Evolutionary conservation across 1,140 invertebrate species (phyloP), one percentile per base, ranked within the genome.

Genomic region (Halyomorpha halys): DNA sequence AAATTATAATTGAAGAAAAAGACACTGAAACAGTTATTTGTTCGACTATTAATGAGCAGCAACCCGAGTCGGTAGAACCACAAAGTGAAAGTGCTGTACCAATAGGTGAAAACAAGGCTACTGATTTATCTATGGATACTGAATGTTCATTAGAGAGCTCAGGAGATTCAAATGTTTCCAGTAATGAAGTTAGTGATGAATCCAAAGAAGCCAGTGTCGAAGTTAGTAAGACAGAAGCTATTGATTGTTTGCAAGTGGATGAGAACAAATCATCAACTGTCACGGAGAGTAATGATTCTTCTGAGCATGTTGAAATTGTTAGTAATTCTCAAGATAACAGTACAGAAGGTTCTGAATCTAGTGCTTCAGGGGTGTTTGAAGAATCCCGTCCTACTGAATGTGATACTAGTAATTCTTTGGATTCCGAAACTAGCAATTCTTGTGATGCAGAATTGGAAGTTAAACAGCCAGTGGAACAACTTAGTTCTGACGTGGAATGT

Each of bases 1-100:
- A 45, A 21, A 62, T 27, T 19, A 34, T 49, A 15, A 23, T 51
- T 34, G 44, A 21, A 30, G 51, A 53, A 11, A 64, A 56, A 45
- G 51, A 64, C 15, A 30, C 51, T 9, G 63, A 64, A 64, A 64
- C n/a, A 18, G 63, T 64, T 18, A 59, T 64, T 64, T 59, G 63
- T 19, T 59, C 63, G 6, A 34, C 51, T 11, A 19, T 63, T 8
- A 44, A 53, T 44, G 54, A 25, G 4, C 23, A 45, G 18, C 13
- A 2, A n/a, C 45, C 39, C 8, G 59, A 34, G 16, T 18, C 14
- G 3, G n/a, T 8, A n/a, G 61, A 62, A 45, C 13, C 61, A 16
- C 18, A 44, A 16, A 25, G n/a, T 16, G 34, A 18, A 23, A 49
- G 11, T 13, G 13, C 27, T 13, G 25, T 14, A 18, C 14, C 27